Conservation (phyloP, 2,113 vertebrate species). For the Monopterus albus region DNA sequence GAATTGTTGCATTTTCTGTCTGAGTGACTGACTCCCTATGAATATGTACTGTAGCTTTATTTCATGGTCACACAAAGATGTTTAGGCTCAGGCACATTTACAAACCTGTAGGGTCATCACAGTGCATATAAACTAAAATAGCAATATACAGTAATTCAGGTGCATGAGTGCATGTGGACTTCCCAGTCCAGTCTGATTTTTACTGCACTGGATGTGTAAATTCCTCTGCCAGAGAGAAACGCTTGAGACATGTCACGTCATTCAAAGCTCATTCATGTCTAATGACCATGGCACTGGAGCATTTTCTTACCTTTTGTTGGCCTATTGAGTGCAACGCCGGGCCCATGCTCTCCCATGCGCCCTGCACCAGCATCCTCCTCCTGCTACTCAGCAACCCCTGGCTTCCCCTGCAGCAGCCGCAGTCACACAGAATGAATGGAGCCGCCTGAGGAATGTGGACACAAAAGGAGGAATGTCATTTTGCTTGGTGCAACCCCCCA, state of each 20-base stretch:
- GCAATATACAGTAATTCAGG: constrained; percentile 46
- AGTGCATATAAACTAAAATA: constrained; percentile 54
- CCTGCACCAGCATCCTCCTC: constrained; percentile 72
- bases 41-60: constrained; percentile 54
- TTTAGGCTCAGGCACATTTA: constrained; percentile 26
- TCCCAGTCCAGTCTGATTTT: constrained; percentile 42
- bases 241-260: constrained; percentile 67
- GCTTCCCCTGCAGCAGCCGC: constrained; percentile 74
- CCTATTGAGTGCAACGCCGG: constrained; percentile 71
- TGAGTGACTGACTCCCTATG: constrained; percentile 44
- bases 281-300: constrained; percentile 77
- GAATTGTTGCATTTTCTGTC: constrained; percentile 64
- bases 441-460: constrained; percentile 81
- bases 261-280: constrained; percentile 77
- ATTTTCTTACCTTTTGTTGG: constrained; percentile 83
- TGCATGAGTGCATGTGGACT: constrained; percentile 5
- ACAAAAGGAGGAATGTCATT: constrained; percentile 86
- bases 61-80: constrained; percentile 47
- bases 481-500: constrained; percentile 70
- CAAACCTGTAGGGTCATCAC: constrained; percentile 31
- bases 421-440: constrained; percentile 82
- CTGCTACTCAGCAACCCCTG: constrained; percentile 70
- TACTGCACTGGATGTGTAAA: constrained; percentile 66
- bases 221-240: constrained; percentile 57
- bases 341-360: constrained; percentile 78